phyloP scores from a whole-genome alignment of 2,888 invertebrate genomes.

The Sphaerolaimus hirsutus region DNA sequence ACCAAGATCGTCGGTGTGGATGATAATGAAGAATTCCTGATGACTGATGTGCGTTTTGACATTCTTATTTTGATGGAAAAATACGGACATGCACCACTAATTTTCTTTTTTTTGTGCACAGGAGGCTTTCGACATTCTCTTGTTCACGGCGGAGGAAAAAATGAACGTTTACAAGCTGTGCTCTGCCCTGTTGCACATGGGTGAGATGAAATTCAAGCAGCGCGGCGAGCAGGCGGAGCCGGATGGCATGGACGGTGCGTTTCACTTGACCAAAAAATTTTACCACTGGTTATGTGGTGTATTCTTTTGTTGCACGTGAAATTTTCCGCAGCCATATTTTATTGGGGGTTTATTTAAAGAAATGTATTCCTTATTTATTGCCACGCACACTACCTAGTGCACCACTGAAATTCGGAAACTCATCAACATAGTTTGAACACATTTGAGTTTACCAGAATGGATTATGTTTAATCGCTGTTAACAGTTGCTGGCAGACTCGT shows the following conservation, averaged over 20 bases:
- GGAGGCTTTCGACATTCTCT: slow-evolving; percentile 96
- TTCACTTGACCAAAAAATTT: neutral
- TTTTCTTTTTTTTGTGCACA: slow-evolving; percentile 31
- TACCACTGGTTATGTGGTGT: no score
- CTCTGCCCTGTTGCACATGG: slow-evolving; percentile 96
- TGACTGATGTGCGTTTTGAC: slow-evolving; percentile 16
- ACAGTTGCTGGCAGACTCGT: no score
- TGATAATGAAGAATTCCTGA: slow-evolving; percentile 62
- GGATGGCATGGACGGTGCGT: slow-evolving; percentile 27
- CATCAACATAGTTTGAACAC: no score
- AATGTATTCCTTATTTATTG: no score
- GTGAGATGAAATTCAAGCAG: slow-evolving; percentile 99
- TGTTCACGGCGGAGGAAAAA: slow-evolving; percentile 88
- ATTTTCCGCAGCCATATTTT: no score
- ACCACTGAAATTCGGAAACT: no score
- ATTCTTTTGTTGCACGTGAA: no score
- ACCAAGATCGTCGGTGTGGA: slow-evolving; percentile 64
- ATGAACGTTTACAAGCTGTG: slow-evolving; percentile 89
- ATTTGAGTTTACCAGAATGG: no score
- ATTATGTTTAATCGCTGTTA: no score
- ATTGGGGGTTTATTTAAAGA: no score
- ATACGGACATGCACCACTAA: neutral
- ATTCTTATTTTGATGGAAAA: neutral
- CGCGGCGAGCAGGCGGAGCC: slow-evolving; percentile 96
- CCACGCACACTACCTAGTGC: no score